Evolutionary conservation across 2,888 invertebrate genomes (phyloP), one percentile per base, ranked within the genome.

Genomic region (Aphidoletes aphidimyza): DNA sequence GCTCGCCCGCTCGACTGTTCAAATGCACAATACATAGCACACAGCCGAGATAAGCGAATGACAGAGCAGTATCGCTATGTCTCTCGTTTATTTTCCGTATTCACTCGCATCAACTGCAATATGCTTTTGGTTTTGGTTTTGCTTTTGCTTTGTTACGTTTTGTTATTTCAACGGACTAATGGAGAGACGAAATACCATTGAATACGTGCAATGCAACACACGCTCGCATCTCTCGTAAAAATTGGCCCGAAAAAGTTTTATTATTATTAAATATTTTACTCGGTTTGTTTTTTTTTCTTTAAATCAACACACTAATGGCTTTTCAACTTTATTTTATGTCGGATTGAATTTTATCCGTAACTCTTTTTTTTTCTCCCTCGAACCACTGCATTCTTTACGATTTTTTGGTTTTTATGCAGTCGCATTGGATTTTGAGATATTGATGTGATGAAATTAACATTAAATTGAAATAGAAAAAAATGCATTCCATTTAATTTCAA

Each of bases 201-300:
- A 47, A 30, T 34, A 69, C 30, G 69, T 54, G 30, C 2, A 69
- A 69, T 30, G 69, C 69, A 54, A 54, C 26, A 26, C 42, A 42
- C 42, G 42, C 42, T 6, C 6, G 54, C n/a, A 26, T n/a, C 30
- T 30, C 69, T 34, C 69, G 30, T 69, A 69, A 69, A 69, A 69
- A 69, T 69, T 26, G 26, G 26, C 54, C 69, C 69, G 34, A 69
- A 34, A 69, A 34, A 69, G 11, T 69, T 69, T 69, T 69, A 69
- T 69, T 69, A 69, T 69, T 69, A 69, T 69, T 69, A 69, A 69
- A 69, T 69, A 69, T 69, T 69, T 69, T 5, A 30, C n/a, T n/a
- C n/a, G n/a, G n/a, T n/a, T n/a, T n/a, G 30, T 69, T 69, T 69
- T 69, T 54, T 54, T 14, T 47, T 5, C 54, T 54, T 69, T 34